A percentile compares a stretch with the other conserved stretches of the same genome.
Conservation (phyloP, 2,888 invertebrate genomes). For the Margaritifera margaritifera region DNA sequence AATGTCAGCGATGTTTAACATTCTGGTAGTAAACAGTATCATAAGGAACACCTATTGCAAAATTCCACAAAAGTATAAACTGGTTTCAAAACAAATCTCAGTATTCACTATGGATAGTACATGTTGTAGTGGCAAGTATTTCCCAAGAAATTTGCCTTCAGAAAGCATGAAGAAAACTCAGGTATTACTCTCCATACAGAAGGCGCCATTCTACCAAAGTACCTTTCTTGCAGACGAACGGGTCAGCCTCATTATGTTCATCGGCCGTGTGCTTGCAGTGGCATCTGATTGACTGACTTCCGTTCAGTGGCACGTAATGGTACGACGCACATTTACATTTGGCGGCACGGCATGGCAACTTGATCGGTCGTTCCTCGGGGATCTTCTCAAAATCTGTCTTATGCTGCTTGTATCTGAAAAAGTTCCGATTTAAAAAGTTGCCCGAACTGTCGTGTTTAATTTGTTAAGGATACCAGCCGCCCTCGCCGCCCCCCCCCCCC, state of each 20-base stretch:
- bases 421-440: neutral
- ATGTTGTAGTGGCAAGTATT: too few species aligned
- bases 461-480: too few species aligned
- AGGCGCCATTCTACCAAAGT: constrained; percentile 4
- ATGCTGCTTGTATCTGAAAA: constrained; percentile 68
- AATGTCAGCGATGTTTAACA: too few species aligned
- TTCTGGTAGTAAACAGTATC: too few species aligned
- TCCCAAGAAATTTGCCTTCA: too few species aligned
- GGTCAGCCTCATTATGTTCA: constrained; percentile 64
- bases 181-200: neutral
- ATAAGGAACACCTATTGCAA: too few species aligned
- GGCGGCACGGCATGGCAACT: constrained; percentile 61
- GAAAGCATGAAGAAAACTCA: too few species aligned
- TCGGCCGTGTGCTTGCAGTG: constrained; percentile 71
- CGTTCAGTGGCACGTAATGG: constrained; percentile 70
- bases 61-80: too few species aligned
- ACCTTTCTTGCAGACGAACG: constrained; percentile 69
- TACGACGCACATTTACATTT: constrained; percentile 69
- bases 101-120: too few species aligned
- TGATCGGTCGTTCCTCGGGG: constrained; percentile 62
- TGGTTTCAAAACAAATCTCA: too few species aligned
- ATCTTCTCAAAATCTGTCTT: constrained; percentile 70
- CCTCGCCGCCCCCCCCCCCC: too few species aligned
- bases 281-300: constrained; percentile 69
- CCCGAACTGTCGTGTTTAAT: too few species aligned